A percentile compares a stretch with the other conserved stretches of the same genome.
Conservation (phyloP, 2,888 invertebrate species). For the Eupithecia inturbata region DNA sequence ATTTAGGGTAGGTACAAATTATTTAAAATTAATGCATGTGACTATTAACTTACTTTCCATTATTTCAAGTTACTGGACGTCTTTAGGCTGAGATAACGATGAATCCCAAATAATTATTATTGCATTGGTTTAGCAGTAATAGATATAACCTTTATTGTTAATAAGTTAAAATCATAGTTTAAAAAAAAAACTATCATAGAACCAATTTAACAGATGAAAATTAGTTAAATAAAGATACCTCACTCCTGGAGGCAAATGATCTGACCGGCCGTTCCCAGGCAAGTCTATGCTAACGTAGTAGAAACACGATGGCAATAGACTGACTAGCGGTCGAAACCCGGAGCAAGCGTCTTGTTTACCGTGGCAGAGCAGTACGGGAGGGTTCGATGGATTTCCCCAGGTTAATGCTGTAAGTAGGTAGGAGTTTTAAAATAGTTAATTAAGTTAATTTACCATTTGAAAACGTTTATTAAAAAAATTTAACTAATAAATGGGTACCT, state of each 20-base stretch:
- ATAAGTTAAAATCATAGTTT: no score
- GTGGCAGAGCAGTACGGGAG: constrained; percentile 83
- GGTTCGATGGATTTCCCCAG: constrained; percentile 81
- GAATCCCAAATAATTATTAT: no score
- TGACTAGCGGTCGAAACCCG: constrained; percentile 82
- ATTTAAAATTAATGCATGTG: background rate
- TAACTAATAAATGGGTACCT: no score
- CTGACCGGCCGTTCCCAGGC: constrained; percentile 85
- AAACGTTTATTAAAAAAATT: no score
- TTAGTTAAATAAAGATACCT: constrained; percentile 30
- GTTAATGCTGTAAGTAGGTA: constrained; percentile 82
- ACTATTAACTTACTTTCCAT: background rate
- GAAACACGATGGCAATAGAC: constrained; percentile 71
- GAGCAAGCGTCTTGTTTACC: constrained; percentile 86
- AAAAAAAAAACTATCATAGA: no score
- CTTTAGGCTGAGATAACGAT: background rate
- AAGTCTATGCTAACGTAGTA: constrained; percentile 76
- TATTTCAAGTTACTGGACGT: background rate
- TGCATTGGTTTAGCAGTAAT: no score
- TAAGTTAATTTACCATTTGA: no score
- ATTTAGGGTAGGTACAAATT: background rate
- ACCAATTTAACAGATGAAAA: background rate
- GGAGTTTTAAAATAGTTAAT: background rate
- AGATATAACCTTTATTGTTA: no score
- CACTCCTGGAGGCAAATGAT: constrained; percentile 73